Evolutionary conservation across 1,140 invertebrate species (phyloP).

Genomic region (Vanessa atalanta): DNA sequence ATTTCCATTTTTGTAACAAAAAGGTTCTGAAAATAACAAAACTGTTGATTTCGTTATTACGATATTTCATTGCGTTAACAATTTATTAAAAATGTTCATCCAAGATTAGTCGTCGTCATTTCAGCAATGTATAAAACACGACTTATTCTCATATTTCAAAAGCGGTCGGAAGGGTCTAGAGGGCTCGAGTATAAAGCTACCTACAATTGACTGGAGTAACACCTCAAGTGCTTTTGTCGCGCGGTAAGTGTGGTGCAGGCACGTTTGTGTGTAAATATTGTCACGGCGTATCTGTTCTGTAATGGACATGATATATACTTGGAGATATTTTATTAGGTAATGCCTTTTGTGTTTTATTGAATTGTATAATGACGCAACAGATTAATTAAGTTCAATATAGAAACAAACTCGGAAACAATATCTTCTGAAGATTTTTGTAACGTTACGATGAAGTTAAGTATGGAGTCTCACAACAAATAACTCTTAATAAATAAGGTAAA

Average conservation of each 20-base stretch:
- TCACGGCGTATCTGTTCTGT: slow-evolving; percentile 32
- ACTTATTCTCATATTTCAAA: slow-evolving; percentile 35
- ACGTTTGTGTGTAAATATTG: slow-evolving; percentile 65
- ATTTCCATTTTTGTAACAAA: not conserved
- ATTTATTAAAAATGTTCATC: not conserved
- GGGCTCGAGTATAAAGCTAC: slow-evolving; percentile 63
- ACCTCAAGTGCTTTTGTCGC: slow-evolving; percentile 63
- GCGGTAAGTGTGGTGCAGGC: slow-evolving; percentile 54
- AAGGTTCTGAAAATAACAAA: not conserved
- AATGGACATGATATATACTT: slow-evolving; percentile 9
- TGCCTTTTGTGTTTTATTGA: too few species aligned
- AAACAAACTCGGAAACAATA: too few species aligned
- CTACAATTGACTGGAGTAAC: slow-evolving; percentile 70
- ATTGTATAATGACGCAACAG: too few species aligned
- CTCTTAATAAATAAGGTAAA: too few species aligned
- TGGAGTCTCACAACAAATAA: too few species aligned
- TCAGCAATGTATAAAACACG: slow-evolving; percentile 17
- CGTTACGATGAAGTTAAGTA: too few species aligned
- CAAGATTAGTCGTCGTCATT: slow-evolving; percentile 10
- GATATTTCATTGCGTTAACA: not conserved
- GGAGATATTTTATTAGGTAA: not conserved
- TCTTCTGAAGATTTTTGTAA: too few species aligned
- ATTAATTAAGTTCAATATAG: too few species aligned
- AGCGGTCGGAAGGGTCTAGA: slow-evolving; percentile 53
- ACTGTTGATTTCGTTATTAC: not conserved